A percentile compares a stretch with the other conserved stretches of the same genome.
Conservation (phyloP, 2,797 vertebrate species). For the Falco naumanni region DNA sequence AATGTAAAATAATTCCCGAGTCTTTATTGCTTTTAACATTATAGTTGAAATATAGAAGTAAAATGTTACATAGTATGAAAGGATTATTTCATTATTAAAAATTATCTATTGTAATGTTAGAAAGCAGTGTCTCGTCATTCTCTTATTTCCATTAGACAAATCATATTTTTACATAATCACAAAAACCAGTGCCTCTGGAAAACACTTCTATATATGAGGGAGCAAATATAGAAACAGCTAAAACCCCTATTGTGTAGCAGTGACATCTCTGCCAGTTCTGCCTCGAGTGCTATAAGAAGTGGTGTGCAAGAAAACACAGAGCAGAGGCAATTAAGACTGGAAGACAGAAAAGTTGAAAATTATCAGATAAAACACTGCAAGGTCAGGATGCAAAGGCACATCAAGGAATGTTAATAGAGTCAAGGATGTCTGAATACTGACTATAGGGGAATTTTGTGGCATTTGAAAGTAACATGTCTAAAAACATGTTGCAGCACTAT, state of each 20-base stretch:
- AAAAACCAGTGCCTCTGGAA: constrained; percentile 30
- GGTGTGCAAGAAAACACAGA: not conserved
- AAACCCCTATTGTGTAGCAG: constrained; percentile 3
- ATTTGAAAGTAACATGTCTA: not conserved
- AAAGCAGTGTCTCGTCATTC: not conserved
- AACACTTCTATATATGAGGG: not conserved
- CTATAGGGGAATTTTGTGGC: not conserved
- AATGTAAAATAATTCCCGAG: not conserved
- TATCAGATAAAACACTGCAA: not conserved
- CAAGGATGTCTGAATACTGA: not conserved
- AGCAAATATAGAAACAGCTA: constrained; percentile 28
- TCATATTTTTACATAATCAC: not conserved
- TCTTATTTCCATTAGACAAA: not conserved
- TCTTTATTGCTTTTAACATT: not conserved
- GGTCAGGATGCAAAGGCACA: not conserved
- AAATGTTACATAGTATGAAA: not conserved
- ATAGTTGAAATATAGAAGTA: not conserved
- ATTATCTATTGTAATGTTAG: not conserved
- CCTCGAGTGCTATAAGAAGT: not conserved
- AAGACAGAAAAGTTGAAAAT: constrained; percentile 15
- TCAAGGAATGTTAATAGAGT: not conserved
- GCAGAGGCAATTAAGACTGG: not conserved
- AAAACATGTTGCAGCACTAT: not conserved
- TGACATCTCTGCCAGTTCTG: constrained; percentile 20
- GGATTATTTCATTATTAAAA: not conserved